Evolutionary conservation across 2,888 invertebrate species (phyloP).

Genomic region (Punctoribates punctum): DNA sequence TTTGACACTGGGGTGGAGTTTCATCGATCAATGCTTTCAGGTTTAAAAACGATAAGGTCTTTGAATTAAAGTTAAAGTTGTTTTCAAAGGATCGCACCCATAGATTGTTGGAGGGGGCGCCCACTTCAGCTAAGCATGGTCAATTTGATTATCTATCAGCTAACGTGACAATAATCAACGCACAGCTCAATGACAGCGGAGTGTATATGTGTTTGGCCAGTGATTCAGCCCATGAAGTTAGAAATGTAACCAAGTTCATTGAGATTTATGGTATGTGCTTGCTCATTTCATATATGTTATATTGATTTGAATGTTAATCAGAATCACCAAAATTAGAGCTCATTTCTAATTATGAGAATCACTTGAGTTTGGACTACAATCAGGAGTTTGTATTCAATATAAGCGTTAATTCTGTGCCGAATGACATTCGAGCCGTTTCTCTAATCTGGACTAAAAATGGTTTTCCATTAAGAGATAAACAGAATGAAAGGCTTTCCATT

Average conservation of each 20-base stretch:
- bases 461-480: background rate
- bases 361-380: background rate
- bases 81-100: too few relatives aligned
- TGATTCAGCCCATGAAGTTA: background rate
- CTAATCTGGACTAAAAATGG: background rate
- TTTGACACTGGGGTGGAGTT: background rate
- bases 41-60: background rate
- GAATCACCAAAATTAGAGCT: background rate
- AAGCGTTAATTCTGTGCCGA: background rate
- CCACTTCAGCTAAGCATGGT: background rate
- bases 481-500: background rate
- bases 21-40: background rate
- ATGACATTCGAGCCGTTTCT: background rate
- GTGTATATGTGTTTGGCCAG: background rate
- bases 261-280: slow-evolving; percentile 9
- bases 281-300: background rate
- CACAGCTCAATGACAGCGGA: background rate
- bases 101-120: too few relatives aligned
- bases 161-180: background rate
- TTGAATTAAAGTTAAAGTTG: too few relatives aligned
- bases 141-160: background rate
- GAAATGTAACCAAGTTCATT: background rate
- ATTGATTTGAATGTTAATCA: background rate
- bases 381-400: slow-evolving; percentile 3
- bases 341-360: background rate